These are phyloP conservation scores for Formica aserva DNA, from an alignment of 2,888 invertebrate species.

Conservation along the genomic window DNA sequence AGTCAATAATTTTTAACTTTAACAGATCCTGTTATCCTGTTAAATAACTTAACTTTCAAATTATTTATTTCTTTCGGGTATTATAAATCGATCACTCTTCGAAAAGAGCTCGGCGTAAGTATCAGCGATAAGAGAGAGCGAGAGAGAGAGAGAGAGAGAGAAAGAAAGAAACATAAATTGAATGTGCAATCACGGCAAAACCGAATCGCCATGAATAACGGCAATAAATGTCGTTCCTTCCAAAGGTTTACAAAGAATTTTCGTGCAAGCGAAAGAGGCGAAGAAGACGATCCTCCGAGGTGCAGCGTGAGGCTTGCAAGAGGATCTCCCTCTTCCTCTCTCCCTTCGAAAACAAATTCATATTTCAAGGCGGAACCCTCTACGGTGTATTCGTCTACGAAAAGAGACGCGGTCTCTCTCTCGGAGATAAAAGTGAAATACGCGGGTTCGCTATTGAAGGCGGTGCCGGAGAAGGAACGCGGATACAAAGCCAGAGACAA, in stretches of 20 bases:
- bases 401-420: conserved; percentile 66
- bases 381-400: conserved; percentile 55
- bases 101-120: conserved; percentile 7
- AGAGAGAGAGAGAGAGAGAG: not conserved
- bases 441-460: conserved; percentile 74
- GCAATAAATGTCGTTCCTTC: conserved; percentile 67
- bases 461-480: conserved; percentile 72
- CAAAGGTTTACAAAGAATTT: conserved; percentile 57
- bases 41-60: conserved; percentile 12
- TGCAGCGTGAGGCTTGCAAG: conserved; percentile 49
- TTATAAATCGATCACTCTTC: conserved; percentile 17
- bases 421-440: conserved; percentile 82
- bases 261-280: conserved; percentile 45
- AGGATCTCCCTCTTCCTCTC: conserved; percentile 1
- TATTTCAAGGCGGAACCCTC: conserved; percentile 77
- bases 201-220: conserved; percentile 60
- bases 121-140: not conserved
- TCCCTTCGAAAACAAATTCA: conserved; percentile 79
- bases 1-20: not conserved
- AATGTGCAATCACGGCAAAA: conserved; percentile 54
- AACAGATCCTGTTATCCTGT: not conserved
- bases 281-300: conserved; percentile 53
- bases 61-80: conserved; percentile 25
- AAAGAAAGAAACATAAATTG: conserved; percentile 52
- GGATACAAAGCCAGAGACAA: conserved; percentile 67